Percentiles rank a stretch among this genome's conserved stretches.
phyloP scores from a whole-genome alignment of 2,888 invertebrate species.

The Ecdyonurus torrentis region DNA sequence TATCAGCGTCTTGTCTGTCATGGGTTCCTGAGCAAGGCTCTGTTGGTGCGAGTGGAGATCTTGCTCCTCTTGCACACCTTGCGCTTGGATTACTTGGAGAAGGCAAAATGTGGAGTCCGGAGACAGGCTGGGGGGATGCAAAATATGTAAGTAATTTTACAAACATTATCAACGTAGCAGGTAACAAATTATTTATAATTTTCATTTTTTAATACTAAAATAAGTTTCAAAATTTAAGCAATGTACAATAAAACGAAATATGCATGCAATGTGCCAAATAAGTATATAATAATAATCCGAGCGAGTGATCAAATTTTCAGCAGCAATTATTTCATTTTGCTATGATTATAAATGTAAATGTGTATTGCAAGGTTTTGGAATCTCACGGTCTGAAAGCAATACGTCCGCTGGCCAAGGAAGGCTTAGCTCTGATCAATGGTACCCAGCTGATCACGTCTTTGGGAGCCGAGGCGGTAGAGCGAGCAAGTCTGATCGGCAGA shows the following conservation, averaged over 20 bases:
- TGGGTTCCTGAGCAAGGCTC: constrained; percentile 51
- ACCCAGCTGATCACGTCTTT: constrained; percentile 47
- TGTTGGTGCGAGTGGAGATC: constrained; percentile 48
- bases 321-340: too few relatives aligned
- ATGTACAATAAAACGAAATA: background rate
- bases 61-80: constrained; percentile 45
- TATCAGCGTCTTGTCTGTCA: constrained; percentile 40
- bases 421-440: constrained; percentile 45
- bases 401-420: constrained; percentile 41
- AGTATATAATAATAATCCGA: too few relatives aligned
- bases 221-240: background rate
- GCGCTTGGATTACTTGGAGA: constrained; percentile 47
- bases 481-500: constrained; percentile 36
- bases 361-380: constrained; percentile 35
- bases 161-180: too few relatives aligned
- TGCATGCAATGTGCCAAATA: background rate
- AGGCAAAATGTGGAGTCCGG: constrained; percentile 47
- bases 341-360: background rate
- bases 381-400: constrained; percentile 37
- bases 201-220: background rate
- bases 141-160: constrained; percentile 28
- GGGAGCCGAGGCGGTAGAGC: constrained; percentile 43
- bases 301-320: too few relatives aligned
- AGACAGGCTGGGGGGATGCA: constrained; percentile 42
- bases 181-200: too few relatives aligned